phyloP scores from a whole-genome alignment of 2,113 vertebrate genomes.

The Anser brachyrhynchus region DNA sequence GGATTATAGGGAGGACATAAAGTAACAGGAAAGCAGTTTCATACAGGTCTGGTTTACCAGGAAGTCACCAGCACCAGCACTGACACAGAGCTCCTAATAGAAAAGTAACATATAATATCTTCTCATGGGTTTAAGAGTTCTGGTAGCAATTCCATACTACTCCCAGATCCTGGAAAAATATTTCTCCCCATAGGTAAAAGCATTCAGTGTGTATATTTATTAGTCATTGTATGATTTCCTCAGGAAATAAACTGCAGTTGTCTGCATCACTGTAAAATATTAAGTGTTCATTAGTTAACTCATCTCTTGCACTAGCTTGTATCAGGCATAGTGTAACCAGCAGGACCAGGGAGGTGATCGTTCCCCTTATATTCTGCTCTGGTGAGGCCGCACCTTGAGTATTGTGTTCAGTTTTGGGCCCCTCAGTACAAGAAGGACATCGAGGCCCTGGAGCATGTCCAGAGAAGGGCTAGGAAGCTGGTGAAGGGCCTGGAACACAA shows the following conservation, averaged over 20 bases:
- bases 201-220: not conserved
- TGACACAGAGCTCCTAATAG: not conserved
- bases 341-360: too few relatives aligned
- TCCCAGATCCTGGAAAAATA: not conserved
- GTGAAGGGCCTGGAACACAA: too few relatives aligned
- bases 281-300: not conserved
- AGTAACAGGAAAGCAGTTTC: conserved; percentile 27
- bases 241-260: not conserved
- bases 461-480: too few relatives aligned
- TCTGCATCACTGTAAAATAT: not conserved
- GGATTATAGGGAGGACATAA: conserved; percentile 35
- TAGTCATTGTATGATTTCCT: not conserved
- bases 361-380: too few relatives aligned
- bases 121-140: not conserved
- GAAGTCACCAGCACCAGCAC: not conserved
- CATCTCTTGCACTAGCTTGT: not conserved
- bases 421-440: too few relatives aligned
- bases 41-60: not conserved
- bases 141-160: not conserved
- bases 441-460: too few relatives aligned
- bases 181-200: not conserved
- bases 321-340: too few relatives aligned
- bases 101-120: not conserved
- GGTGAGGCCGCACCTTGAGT: too few relatives aligned
- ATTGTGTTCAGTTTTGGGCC: too few relatives aligned